These are phyloP conservation scores for Thymelicus lineola DNA, from an alignment of 2,888 invertebrate species.

Conservation along the genomic window DNA sequence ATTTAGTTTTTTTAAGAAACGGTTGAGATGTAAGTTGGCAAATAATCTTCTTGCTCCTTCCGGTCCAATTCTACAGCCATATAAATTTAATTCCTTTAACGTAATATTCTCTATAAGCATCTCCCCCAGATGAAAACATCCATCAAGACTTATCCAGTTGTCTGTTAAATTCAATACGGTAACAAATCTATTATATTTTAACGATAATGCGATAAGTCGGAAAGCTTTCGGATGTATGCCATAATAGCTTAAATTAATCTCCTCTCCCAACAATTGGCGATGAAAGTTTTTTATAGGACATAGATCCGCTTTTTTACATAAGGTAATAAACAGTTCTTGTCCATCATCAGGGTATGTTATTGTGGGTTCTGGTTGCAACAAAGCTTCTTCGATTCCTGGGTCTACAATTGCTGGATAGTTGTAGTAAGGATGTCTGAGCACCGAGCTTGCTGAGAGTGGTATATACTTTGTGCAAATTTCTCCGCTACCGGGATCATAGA, in stretches of 20 bases:
- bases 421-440: conserved; percentile 49
- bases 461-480: conserved; percentile 51
- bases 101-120: conserved; percentile 50
- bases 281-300: conserved; percentile 53
- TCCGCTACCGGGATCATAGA: conserved; percentile 49
- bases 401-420: conserved; percentile 55
- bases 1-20: conserved; percentile 47
- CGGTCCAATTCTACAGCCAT: conserved; percentile 53
- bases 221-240: conserved; percentile 45
- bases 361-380: conserved; percentile 49
- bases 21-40: conserved; percentile 46
- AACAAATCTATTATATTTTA: conserved; percentile 49
- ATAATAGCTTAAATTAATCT: conserved; percentile 52
- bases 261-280: conserved; percentile 49
- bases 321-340: conserved; percentile 56
- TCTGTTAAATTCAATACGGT: conserved; percentile 52
- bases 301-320: conserved; percentile 54
- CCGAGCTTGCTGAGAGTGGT: conserved; percentile 48
- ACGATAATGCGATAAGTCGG: conserved; percentile 46
- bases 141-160: conserved; percentile 53
- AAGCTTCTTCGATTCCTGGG: conserved; percentile 56
- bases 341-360: conserved; percentile 55
- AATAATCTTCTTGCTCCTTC: conserved; percentile 47
- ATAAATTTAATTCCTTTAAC: conserved; percentile 49
- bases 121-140: conserved; percentile 54